Evolutionary conservation across 37 sponge, comb jelly and placozoan genomes (phyloP), one percentile per base, ranked within the genome.

Genomic region (Eunapius fragilis): DNA sequence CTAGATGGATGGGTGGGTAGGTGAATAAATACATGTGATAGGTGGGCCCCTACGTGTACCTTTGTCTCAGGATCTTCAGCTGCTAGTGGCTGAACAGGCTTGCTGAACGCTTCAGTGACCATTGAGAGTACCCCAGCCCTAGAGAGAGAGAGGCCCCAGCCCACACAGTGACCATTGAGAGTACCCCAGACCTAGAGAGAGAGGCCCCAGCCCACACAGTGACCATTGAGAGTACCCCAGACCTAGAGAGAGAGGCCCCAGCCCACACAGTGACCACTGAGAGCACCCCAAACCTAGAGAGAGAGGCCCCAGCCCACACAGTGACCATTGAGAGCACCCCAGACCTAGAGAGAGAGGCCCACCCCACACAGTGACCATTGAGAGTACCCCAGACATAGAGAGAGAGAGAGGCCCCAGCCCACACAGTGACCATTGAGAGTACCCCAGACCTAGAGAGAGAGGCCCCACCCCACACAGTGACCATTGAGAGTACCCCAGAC

Each of bases 11-110:
- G n/a, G n/a, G n/a, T n/a, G n/a, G n/a, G n/a, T n/a, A n/a, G n/a
- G n/a, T n/a, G n/a, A n/a, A n/a, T n/a, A n/a, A n/a, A n/a, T n/a
- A n/a, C n/a, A n/a, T n/a, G n/a, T n/a, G n/a, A n/a, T n/a, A n/a
- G n/a, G n/a, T n/a, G n/a, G n/a, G n/a, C n/a, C n/a, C n/a, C n/a
- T n/a, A n/a, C n/a, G n/a, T n/a, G n/a, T 58, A 87, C 82, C 82
- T 75, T 80, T 77, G 74, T 79, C 35, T 14, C 31, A 2, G 25
- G 5, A 26, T 86, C 82, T 73, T 67, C 76, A 58, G 33, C 25
- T 27, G 70, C 14, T 23, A 80, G 27, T 27, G 88, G 88, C 36
- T 22, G 68, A 28, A 80, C 81, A 69, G 88, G 88, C 32, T 80
- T 33, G 36, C 58, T 32, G 26, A 87, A 68, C 0, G 88, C 38